A percentile compares a stretch with the other conserved stretches of the same genome.
These are phyloP conservation scores for Cheilosia variabilis DNA, from an alignment of 2,888 invertebrate species.

Conservation along the genomic window DNA sequence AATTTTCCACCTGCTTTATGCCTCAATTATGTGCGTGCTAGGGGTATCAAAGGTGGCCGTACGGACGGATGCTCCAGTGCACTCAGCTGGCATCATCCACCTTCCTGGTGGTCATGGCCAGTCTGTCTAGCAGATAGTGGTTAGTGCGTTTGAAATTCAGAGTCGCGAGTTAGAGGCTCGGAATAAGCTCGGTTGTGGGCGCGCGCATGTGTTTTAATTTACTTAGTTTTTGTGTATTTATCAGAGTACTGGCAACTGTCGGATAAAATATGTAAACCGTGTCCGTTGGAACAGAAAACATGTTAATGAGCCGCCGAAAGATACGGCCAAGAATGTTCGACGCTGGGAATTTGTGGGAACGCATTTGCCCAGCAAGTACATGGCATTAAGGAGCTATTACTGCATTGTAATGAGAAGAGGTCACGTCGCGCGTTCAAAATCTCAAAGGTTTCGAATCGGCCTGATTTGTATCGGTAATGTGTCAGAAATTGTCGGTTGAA, in stretches of 20 bases:
- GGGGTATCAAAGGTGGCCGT: slow-evolving; percentile 49
- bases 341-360: slow-evolving; percentile 68
- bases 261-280: slow-evolving; percentile 71
- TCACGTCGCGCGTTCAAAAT: slow-evolving; percentile 63
- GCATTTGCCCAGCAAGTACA: slow-evolving; percentile 70
- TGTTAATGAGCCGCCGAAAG: slow-evolving; percentile 69
- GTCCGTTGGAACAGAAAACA: slow-evolving; percentile 73
- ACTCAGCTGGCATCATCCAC: slow-evolving; percentile 59
- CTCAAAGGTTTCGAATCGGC: slow-evolving; percentile 56
- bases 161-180: slow-evolving; percentile 30
- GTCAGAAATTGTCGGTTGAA: slow-evolving; percentile 73
- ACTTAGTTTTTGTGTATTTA: slow-evolving; percentile 37
- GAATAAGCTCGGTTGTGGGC: slow-evolving; percentile 50
- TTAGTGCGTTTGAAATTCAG: slow-evolving; percentile 46
- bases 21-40: slow-evolving; percentile 73
- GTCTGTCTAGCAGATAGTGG: slow-evolving; percentile 34
- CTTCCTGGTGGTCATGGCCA: slow-evolving; percentile 32
- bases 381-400: slow-evolving; percentile 70
- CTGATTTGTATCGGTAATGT: slow-evolving; percentile 73
- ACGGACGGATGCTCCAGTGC: slow-evolving; percentile 48
- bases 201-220: slow-evolving; percentile 67
- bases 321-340: slow-evolving; percentile 63
- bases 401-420: slow-evolving; percentile 65
- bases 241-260: slow-evolving; percentile 31
- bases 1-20: slow-evolving; percentile 76